Conservation (phyloP, 2,113 vertebrate genomes). For the Lophotis ruficrista region DNA sequence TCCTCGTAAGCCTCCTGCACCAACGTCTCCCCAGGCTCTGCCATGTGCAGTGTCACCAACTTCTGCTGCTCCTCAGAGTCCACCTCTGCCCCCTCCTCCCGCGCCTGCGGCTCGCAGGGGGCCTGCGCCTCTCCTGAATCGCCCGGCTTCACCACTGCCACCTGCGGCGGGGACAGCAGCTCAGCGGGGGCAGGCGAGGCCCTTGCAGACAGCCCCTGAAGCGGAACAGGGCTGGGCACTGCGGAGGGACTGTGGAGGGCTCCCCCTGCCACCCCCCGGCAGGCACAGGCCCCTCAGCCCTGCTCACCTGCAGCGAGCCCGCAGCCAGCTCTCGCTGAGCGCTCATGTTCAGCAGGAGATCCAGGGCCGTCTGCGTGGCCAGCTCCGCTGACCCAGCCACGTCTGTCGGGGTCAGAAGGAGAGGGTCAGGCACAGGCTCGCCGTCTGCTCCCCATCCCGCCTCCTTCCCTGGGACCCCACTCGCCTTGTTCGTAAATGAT, state of each 20-base stretch:
- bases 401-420: background rate
- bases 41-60: conserved; percentile 88
- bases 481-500: conserved; percentile 92
- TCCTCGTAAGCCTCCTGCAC: conserved; percentile 78
- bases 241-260: too few species aligned
- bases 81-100: background rate
- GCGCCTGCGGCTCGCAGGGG: background rate
- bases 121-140: background rate
- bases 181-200: background rate
- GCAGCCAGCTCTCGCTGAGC: conserved; percentile 84
- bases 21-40: conserved; percentile 78
- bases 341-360: conserved; percentile 94
- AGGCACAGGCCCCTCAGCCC: background rate
- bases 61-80: conserved; percentile 69
- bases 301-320: conserved; percentile 85
- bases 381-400: conserved; percentile 82
- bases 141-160: conserved; percentile 83
- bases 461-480: background rate
- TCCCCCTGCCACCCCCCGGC: too few species aligned
- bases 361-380: conserved; percentile 90
- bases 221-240: background rate
- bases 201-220: background rate
- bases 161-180: conserved; percentile 47
- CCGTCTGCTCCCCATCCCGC: background rate
- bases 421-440: fast-evolving